Base-by-base conservation (phyloP, 1,140 invertebrate genomes). In the Cydia pomonella region DNA sequence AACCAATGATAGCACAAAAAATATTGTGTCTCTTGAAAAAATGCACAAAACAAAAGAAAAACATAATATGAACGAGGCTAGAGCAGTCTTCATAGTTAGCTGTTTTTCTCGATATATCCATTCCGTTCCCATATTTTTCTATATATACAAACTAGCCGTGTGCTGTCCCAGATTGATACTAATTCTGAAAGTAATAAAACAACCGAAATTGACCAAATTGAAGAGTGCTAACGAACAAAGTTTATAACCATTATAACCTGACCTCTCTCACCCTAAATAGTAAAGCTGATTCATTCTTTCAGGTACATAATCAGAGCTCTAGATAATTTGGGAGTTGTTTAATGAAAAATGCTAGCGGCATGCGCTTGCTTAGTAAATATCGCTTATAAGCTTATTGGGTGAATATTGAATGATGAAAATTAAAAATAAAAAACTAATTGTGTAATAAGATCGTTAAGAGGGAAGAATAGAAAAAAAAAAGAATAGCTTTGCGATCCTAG, bases 151-250 rank as follows among this genome's bases (percentile, higher is more conserved):
- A 44, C 29, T 29, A 29, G 2, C 29, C 29, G 29, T 29, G 29
- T 29, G 29, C 29, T 29, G 3, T 5, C 29, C 29, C 29, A 29
- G 29, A 29, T 13, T 44, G 41, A 63, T 63, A 23, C 23, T 10
- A 25, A 27, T 63, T 63, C 18, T 12, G 23, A 63, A 25, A 23
- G 59, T 12, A 63, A 63, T 63, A 63, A 63, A 63, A 63, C 59
- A 63, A 63, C 23, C 23, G 18, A 63, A 25, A 63, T 9, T 63
- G 4, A 25, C 21, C 12, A 23, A 23, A 25, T 12, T 23, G 18
- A 23, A 25, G 59, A 59, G 23, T 63, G 21, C 59, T 63, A 63
- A 63, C 18, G 59, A 63, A 63, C 59, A 7, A n/a, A 63, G 59
- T 21, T 63, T 27, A 63, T 63, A 63, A 63, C 59, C 59, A 25